These are phyloP conservation scores for Anticlea derivata DNA, from an alignment of 2,888 invertebrate genomes.

Conservation along the genomic window DNA sequence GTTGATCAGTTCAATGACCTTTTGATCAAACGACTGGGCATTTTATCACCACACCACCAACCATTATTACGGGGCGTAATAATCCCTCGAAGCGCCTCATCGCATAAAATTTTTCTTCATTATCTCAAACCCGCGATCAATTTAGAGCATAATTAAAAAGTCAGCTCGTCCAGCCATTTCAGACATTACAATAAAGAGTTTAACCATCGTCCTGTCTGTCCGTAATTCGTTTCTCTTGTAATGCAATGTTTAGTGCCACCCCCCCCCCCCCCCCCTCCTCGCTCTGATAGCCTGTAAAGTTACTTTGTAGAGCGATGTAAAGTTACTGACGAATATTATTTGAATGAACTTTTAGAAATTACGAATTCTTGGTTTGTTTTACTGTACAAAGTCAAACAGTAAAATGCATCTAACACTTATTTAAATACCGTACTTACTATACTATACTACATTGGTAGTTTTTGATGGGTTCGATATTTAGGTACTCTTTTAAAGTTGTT, in stretches of 20 bases:
- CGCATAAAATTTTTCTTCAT: slow-evolving; percentile 21
- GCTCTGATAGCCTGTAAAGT: slow-evolving; percentile 2
- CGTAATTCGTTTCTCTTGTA: slow-evolving; percentile 18
- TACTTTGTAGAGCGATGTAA: slow-evolving; percentile 5
- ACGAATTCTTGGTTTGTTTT: background rate
- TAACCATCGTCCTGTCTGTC: slow-evolving; percentile 20
- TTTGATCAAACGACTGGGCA: no score
- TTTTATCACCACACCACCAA: no score
- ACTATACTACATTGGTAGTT: no score
- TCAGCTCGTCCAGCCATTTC: slow-evolving; percentile 22
- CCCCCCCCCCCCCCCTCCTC: no score
- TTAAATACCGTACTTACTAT: no score
- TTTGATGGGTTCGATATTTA: no score
- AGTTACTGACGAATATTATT: slow-evolving; percentile 8
- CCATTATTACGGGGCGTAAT: background rate
- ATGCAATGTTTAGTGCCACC: slow-evolving; percentile 10
- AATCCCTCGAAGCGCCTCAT: background rate
- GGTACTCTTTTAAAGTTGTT: no score
- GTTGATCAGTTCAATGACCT: no score
- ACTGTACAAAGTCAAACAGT: background rate
- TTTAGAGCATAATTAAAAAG: slow-evolving; percentile 31
- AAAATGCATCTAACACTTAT: no score
- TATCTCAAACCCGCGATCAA: slow-evolving; percentile 26
- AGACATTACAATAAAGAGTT: slow-evolving; percentile 19
- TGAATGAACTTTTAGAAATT: background rate